Evolutionary conservation across 2,888 invertebrate genomes (phyloP), one percentile per base, ranked within the genome.

Genomic region (Drosophila testacea): DNA sequence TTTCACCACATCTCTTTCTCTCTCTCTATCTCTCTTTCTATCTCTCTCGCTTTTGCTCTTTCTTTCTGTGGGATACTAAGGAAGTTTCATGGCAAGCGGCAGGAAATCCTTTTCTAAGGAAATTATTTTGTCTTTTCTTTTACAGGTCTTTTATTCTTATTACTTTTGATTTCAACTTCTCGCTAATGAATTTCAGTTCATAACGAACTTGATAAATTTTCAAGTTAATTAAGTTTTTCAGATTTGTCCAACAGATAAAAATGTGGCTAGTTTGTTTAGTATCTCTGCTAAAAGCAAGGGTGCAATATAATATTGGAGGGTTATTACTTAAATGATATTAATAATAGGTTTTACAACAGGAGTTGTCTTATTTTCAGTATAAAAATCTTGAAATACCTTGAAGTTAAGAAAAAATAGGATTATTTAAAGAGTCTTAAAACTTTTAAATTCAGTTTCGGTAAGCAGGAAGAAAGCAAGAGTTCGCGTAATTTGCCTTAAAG

Each of bases 141-240:
- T 38, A 56, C 57, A 54, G 59, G 16, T 50, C 72, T 66, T 71
- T 74, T 74, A 27, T 54, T 59, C 27, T 32, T 44, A 6, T 11
- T 11, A 11, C 38, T 48, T 55, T 48, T 57, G 59, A 64, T 64
- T 44, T 16, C 41, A 50, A 42, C 54, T 51, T 63, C 51, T 30
- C 30, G 59, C 70, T 84, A 83, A 89, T 83, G 86, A 77, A 81
- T 86, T 89, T 81, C 74, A 56, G 68, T 66, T 73, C 74, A 86
- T 84, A 88, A 86, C 83, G 73, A 89, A 90, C 90, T 91, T 90
- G 79, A 88, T 89, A 88, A 90, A 91, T 90, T 90, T 89, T 88
- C 88, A 90, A 91, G 87, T 89, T 92, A 92, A 92, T 92, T 92
- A 91, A 84, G 86, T 87, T 89, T 73, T 73, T 62, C 61, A 50